These are phyloP conservation scores for Kryptolebias ocellatus DNA, from an alignment of 2,797 vertebrate genomes.

Conservation along the genomic window DNA sequence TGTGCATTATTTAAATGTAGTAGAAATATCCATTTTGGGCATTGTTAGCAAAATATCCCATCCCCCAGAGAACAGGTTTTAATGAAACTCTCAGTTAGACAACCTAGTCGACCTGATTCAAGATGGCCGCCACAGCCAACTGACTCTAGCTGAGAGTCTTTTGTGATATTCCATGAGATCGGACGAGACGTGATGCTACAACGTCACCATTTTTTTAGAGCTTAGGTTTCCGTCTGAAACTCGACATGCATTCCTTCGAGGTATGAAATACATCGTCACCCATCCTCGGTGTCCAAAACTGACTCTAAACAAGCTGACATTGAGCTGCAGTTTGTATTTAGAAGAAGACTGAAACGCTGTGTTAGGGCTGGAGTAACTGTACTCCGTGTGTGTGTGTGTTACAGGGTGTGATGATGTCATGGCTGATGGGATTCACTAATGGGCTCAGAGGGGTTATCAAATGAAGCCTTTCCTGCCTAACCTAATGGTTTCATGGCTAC, in stretches of 20 bases:
- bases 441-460: conserved; percentile 68
- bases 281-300: neutral
- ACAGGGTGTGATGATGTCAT: conserved; percentile 68
- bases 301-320: neutral
- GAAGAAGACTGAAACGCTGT: neutral
- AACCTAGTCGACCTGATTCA: too few species aligned
- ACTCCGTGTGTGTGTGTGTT: conserved; percentile 9
- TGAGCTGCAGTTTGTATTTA: neutral
- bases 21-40: too few species aligned
- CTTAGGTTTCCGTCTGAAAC: too few species aligned
- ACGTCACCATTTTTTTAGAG: too few species aligned
- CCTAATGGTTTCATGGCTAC: conserved; percentile 63
- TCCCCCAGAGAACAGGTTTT: too few species aligned
- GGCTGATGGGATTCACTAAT: conserved; percentile 61
- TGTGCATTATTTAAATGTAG: too few species aligned
- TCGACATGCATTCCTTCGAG: too few species aligned
- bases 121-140: too few species aligned
- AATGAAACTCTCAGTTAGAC: too few species aligned
- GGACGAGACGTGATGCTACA: too few species aligned
- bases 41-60: neutral
- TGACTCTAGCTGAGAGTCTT: too few species aligned
- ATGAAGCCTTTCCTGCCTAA: conserved; percentile 46
- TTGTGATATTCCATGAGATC: too few species aligned
- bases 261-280: neutral
- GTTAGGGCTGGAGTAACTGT: neutral